phyloP scores from a whole-genome alignment of 2,797 vertebrate genomes.

The Graptemys geographica region DNA sequence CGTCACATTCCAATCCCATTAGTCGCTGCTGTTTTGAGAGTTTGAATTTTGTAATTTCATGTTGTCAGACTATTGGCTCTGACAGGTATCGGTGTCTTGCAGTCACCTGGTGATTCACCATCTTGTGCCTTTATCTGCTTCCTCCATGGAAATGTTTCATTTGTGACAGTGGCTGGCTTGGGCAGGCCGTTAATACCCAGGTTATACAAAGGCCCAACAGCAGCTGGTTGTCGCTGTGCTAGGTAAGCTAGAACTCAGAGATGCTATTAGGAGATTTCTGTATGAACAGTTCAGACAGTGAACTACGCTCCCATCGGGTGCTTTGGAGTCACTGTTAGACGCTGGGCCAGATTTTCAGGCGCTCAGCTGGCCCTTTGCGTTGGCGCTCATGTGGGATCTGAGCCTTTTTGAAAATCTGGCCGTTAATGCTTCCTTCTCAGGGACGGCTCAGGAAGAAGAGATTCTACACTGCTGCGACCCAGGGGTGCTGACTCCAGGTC shows the following conservation, averaged over 20 bases:
- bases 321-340: background rate
- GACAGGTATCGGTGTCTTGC: background rate
- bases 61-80: constrained; percentile 43
- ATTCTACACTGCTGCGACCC: background rate
- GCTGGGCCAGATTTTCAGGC: background rate
- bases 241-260: background rate
- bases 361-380: background rate
- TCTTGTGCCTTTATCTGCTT: constrained; percentile 40
- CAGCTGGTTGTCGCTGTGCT: accelerated
- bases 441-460: accelerated
- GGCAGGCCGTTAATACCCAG: accelerated
- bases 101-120: constrained; percentile 53
- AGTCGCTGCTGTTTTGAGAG: background rate
- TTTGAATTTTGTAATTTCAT: background rate
- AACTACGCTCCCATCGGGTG: background rate
- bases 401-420: background rate
- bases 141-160: background rate
- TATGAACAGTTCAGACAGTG: background rate
- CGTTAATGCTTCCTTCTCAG: background rate
- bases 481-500: background rate
- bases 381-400: accelerated
- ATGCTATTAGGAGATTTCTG: accelerated
- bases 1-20: constrained; percentile 64
- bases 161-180: background rate
- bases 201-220: accelerated